Conservation (phyloP, 2,797 vertebrate species). For the Brachyrhaphis roseni region DNA sequence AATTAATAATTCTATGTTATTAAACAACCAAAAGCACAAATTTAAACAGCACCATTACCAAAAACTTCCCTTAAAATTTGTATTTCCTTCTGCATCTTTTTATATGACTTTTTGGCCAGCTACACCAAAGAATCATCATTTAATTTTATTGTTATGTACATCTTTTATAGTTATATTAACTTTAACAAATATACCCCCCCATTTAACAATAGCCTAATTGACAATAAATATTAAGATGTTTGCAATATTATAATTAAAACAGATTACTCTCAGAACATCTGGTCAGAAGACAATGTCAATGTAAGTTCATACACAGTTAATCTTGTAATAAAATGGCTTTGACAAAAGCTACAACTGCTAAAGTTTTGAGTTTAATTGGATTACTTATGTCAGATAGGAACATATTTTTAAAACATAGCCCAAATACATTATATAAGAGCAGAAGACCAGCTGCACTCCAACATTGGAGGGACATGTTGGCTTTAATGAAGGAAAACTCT, state of each 20-base stretch:
- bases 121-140: constrained; percentile 90
- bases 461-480: constrained; percentile 51
- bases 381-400: neutral
- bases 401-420: constrained; percentile 24
- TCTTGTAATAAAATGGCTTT: constrained; percentile 65
- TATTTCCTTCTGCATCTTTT: constrained; percentile 78
- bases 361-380: constrained; percentile 15
- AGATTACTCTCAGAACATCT: constrained; percentile 62
- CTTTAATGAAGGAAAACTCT: constrained; percentile 75
- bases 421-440: constrained; percentile 22
- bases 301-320: constrained; percentile 55
- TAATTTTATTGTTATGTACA: constrained; percentile 86
- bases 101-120: constrained; percentile 66
- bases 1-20: constrained; percentile 94
- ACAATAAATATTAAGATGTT: constrained; percentile 57
- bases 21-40: constrained; percentile 92
- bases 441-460: constrained; percentile 19
- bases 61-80: constrained; percentile 86
- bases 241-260: constrained; percentile 71
- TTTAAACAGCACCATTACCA: constrained; percentile 91
- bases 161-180: constrained; percentile 89
- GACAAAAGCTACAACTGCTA: constrained; percentile 73
- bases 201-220: constrained; percentile 76
- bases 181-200: constrained; percentile 83
- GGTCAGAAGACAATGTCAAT: constrained; percentile 65